phyloP scores from a whole-genome alignment of 2,113 vertebrate species.

The Nibea coibor region DNA sequence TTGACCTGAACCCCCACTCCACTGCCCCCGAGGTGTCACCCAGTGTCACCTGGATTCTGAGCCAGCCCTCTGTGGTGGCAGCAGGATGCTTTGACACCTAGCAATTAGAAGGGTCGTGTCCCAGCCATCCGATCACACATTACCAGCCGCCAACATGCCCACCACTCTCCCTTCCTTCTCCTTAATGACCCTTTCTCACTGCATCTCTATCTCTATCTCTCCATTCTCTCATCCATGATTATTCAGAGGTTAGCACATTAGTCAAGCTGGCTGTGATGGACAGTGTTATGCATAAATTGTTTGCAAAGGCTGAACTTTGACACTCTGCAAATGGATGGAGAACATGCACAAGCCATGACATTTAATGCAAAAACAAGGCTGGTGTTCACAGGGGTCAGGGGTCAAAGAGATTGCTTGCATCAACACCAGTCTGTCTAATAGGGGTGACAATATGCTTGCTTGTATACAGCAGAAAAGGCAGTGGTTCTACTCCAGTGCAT shows the following conservation, averaged over 20 bases:
- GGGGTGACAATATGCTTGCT: slow-evolving; percentile 42
- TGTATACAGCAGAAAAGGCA: slow-evolving; percentile 46
- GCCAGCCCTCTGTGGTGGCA: slow-evolving; percentile 73
- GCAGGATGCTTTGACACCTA: slow-evolving; percentile 74
- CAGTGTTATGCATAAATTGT: slow-evolving; percentile 71
- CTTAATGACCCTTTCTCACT: slow-evolving; percentile 45
- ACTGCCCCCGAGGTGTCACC: slow-evolving; percentile 36
- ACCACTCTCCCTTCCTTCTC: slow-evolving; percentile 44
- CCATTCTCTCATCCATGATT: slow-evolving; percentile 49
- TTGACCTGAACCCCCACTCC: slow-evolving; percentile 58
- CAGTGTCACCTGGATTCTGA: slow-evolving; percentile 48
- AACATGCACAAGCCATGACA: slow-evolving; percentile 59
- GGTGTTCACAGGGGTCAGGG: slow-evolving; percentile 54
- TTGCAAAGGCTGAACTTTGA: slow-evolving; percentile 68
- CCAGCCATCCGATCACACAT: slow-evolving; percentile 75
- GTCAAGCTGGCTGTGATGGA: slow-evolving; percentile 64
- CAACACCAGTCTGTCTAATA: slow-evolving; percentile 54
- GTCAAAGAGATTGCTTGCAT: slow-evolving; percentile 56
- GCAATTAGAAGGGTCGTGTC: slow-evolving; percentile 76
- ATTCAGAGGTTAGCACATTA: slow-evolving; percentile 68
- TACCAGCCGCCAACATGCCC: slow-evolving; percentile 60
- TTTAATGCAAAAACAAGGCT: slow-evolving; percentile 51
- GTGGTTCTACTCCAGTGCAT: slow-evolving; percentile 61
- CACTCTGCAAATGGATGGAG: slow-evolving; percentile 64
- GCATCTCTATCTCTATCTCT: slow-evolving; percentile 9